Evolutionary conservation across 2,888 invertebrate species (phyloP).

Genomic region (Entomobrya multifasciata): DNA sequence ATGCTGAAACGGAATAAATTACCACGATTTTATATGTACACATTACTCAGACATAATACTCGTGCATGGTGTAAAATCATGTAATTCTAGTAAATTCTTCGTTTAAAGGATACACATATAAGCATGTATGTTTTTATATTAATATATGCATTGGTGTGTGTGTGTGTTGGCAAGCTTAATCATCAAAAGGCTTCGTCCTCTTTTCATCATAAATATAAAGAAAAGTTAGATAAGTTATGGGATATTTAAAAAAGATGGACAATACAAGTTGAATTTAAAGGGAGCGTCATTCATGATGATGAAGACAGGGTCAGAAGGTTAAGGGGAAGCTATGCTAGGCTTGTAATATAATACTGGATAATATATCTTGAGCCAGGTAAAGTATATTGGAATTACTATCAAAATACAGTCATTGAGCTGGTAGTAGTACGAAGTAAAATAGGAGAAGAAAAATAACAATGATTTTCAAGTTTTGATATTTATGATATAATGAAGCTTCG

Average conservation of each 20-base stretch:
- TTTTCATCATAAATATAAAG: not conserved
- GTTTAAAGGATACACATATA: too few relatives aligned
- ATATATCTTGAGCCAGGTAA: not conserved
- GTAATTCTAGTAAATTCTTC: too few relatives aligned
- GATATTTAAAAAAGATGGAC: constrained; percentile 54
- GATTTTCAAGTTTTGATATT: too few relatives aligned
- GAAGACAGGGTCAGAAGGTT: constrained; percentile 57
- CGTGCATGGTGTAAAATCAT: too few relatives aligned
- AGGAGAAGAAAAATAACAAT: too few relatives aligned
- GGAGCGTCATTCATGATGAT: constrained; percentile 48
- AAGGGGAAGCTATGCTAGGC: constrained; percentile 18
- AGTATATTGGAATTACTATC: too few relatives aligned
- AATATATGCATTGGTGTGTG: not conserved
- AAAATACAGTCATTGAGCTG: too few relatives aligned
- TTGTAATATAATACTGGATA: not conserved
- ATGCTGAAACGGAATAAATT: constrained; percentile 41
- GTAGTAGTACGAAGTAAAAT: too few relatives aligned
- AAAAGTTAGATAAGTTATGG: constrained; percentile 51
- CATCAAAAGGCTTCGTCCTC: not conserved
- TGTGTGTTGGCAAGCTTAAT: not conserved
- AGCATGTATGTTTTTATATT: not conserved
- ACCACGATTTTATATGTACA: not conserved
- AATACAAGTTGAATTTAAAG: constrained; percentile 51
- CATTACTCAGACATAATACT: not conserved
- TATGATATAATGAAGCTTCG: too few relatives aligned